These are phyloP conservation scores for Elephantulus edwardii DNA, from an alignment of 2,113 vertebrate species.

Conservation along the genomic window DNA sequence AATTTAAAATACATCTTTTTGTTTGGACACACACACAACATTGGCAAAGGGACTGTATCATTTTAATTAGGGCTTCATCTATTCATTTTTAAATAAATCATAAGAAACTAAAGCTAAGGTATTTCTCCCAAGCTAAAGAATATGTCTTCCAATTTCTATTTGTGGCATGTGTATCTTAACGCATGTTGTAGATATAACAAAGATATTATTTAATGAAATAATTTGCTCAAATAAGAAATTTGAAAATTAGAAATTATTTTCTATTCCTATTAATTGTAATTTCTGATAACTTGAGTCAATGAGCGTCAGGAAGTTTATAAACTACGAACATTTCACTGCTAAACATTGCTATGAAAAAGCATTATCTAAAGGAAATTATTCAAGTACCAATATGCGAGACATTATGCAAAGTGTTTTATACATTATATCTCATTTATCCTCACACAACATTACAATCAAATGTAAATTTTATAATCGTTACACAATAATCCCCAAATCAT, in stretches of 20 bases:
- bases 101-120: not conserved
- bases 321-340: not conserved
- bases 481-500: not conserved
- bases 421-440: too few species aligned
- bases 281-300: conserved; percentile 15
- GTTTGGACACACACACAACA: not conserved
- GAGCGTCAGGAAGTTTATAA: not conserved
- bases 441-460: too few species aligned
- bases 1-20: not conserved
- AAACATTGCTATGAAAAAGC: not conserved
- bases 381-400: too few species aligned
- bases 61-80: not conserved
- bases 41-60: not conserved
- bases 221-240: not conserved
- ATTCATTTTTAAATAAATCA: not conserved
- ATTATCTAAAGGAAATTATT: not conserved
- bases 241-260: not conserved
- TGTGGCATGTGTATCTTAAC: not conserved
- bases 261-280: not conserved
- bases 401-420: too few species aligned
- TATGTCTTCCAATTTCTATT: not conserved
- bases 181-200: not conserved
- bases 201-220: conserved; percentile 22
- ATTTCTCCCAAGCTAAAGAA: not conserved
- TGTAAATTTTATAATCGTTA: too few species aligned